Base-by-base conservation (phyloP, 2,888 invertebrate species). In the Aquatica leii region DNA sequence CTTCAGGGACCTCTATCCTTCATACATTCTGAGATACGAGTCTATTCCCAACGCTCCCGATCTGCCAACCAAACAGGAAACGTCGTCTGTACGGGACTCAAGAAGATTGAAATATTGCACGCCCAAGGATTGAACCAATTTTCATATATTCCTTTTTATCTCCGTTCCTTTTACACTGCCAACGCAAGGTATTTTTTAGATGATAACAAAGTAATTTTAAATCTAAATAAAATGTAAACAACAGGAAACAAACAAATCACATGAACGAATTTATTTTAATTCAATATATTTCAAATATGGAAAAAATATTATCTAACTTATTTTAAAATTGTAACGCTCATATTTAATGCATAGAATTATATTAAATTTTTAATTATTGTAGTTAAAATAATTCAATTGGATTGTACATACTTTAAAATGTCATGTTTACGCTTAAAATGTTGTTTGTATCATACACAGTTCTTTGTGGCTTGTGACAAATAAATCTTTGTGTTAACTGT, bases 81-180 rank as follows among this genome's bases (percentile, higher is more conserved):
- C 77, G 78, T 78, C 78, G 79, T 76, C 78, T 77, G 73, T 74
- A 72, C 74, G 75, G 77, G 75, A 76, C 74, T 75, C 73, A 69
- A 76, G 76, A 72, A 78, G 78, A 80, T 80, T 80, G 80, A 80
- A 79, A 80, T 80, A 80, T 80, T 79, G 78, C 77, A 76, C 78
- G 78, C 79, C 76, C 77, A 77, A 79, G 79, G 78, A 79, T 79
- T 79, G 74, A 78, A 77, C 79, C 79, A 79, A 79, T 80, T 80
- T 80, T 79, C 79, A 78, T 78, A 77, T 77, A 78, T 79, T 78
- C 78, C 74, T 75, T 75, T 76, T 74, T 76, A 75, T 76, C 74
- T 75, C 74, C 71, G 71, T 59, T 69, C 65, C 62, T 62, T 62
- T 59, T 61, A 62, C 59, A 60, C 57, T 51, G 54, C 61, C 53